Evolutionary conservation across 2,888 invertebrate species (phyloP).

Genomic region (Erebia palarica): DNA sequence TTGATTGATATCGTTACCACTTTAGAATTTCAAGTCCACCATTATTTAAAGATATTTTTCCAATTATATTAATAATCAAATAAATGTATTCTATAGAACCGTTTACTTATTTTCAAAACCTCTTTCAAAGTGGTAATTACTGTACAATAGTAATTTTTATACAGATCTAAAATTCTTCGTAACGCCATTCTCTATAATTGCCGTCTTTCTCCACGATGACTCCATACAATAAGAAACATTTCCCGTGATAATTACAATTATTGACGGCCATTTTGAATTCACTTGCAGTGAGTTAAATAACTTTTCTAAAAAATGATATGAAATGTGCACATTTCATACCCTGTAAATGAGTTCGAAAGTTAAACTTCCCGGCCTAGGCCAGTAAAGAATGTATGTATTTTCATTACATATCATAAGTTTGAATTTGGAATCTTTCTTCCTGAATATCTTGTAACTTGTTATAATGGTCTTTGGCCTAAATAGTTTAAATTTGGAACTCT

Average conservation of each 20-base stretch:
- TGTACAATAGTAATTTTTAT: constrained; percentile 17
- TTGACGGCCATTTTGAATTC: constrained; percentile 10
- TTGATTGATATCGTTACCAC: background rate
- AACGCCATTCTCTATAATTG: constrained; percentile 10
- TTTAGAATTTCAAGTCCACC: background rate
- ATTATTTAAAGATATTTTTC: constrained; percentile 2
- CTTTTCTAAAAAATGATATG: no score
- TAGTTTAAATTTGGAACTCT: no score
- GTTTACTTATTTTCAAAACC: background rate
- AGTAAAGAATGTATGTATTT: no score
- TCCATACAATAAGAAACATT: constrained; percentile 11
- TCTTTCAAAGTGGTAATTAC: background rate
- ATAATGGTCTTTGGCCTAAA: no score
- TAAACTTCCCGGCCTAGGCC: no score
- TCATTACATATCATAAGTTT: no score
- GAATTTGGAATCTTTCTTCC: no score
- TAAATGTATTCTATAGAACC: background rate
- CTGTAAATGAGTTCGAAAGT: no score
- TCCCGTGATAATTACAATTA: constrained; percentile 25
- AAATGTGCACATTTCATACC: no score
- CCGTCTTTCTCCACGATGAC: constrained; percentile 12
- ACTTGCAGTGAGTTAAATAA: background rate
- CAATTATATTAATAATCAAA: background rate
- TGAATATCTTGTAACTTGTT: no score
- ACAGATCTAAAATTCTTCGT: background rate